phyloP scores from a whole-genome alignment of 2,797 vertebrate genomes.

The Ficedula albicollis region DNA sequence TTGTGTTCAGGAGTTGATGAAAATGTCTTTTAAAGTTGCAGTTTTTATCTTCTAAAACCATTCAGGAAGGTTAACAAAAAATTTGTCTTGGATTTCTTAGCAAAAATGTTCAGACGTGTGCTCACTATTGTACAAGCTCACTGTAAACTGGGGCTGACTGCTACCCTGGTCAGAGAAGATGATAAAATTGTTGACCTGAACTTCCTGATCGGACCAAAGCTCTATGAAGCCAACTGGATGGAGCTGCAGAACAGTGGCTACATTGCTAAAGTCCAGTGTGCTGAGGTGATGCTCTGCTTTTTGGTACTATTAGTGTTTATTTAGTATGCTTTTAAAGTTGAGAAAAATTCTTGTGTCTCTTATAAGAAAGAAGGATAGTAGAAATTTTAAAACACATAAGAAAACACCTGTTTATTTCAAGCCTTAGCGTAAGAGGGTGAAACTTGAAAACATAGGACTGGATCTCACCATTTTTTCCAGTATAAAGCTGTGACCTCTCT shows the following conservation, averaged over 20 bases:
- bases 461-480: neutral
- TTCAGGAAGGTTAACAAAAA: constrained; percentile 29
- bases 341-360: neutral
- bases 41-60: neutral
- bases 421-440: neutral
- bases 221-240: constrained; percentile 99
- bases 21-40: neutral
- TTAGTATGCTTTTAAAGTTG: neutral
- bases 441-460: neutral
- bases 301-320: neutral
- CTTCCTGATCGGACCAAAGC: constrained; percentile 95
- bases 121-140: constrained; percentile 98
- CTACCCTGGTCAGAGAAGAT: constrained; percentile 95
- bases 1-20: neutral
- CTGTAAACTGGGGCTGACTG: constrained; percentile 96
- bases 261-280: constrained; percentile 98
- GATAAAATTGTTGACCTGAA: constrained; percentile 99
- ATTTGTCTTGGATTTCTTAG: constrained; percentile 72
- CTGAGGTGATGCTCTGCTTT: constrained; percentile 84
- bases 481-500: neutral
- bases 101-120: constrained; percentile 97
- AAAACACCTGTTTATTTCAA: neutral
- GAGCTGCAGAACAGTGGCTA: constrained; percentile 98
- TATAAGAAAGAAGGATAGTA: neutral
- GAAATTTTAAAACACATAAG: rapidly evolving